Percentiles rank a stretch among this genome's conserved stretches.
phyloP scores from a whole-genome alignment of 2,113 vertebrate genomes.

The Epinephelus fuscoguttatus region DNA sequence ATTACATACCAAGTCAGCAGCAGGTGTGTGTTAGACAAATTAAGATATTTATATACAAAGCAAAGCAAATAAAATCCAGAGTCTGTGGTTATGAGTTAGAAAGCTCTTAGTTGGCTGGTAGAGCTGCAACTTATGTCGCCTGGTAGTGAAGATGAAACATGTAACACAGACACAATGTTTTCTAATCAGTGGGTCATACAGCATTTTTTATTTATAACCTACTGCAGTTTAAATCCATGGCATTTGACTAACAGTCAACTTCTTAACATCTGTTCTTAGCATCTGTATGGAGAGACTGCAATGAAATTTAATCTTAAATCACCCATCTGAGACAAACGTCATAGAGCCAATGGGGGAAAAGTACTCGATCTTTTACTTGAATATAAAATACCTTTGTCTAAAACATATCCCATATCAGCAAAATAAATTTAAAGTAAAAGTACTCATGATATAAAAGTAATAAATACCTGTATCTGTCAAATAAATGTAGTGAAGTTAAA shows the following conservation, averaged over 20 bases:
- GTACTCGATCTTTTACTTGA: no score
- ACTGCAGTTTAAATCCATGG: background rate
- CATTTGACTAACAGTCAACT: background rate
- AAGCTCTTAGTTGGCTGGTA: background rate
- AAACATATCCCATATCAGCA: no score
- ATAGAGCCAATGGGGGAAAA: background rate
- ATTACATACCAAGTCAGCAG: background rate
- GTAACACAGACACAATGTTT: background rate
- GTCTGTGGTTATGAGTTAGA: background rate
- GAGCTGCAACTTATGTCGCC: background rate
- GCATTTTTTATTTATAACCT: background rate
- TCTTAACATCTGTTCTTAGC: background rate
- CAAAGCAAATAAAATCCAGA: background rate
- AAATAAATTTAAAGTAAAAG: no score
- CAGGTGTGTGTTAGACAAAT: background rate
- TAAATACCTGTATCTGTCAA: background rate
- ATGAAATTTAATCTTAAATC: background rate
- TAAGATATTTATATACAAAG: constrained; percentile 1
- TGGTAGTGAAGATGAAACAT: background rate
- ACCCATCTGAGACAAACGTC: constrained; percentile 11
- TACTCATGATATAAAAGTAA: no score
- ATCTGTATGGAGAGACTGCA: background rate
- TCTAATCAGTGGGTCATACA: background rate
- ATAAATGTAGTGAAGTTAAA: background rate
- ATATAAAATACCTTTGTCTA: no score